Conservation (phyloP, 1,140 invertebrate genomes). For the Lerema accius region DNA sequence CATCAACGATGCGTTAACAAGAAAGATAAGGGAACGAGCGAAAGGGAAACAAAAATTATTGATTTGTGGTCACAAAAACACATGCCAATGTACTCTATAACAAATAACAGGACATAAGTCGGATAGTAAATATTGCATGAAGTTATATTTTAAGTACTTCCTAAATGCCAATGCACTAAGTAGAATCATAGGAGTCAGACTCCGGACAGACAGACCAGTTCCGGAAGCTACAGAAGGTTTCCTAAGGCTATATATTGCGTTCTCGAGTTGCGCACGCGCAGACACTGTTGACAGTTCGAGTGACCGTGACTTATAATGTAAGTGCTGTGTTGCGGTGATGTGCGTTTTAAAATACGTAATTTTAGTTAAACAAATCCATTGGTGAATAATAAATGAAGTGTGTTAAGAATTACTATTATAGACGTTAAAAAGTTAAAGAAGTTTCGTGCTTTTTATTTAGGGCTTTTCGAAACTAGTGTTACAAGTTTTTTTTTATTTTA, state of each 20-base stretch:
- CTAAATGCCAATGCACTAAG: not conserved
- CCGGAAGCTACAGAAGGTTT: slow-evolving; percentile 47
- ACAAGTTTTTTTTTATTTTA: too few relatives aligned
- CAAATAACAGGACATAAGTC: too few relatives aligned
- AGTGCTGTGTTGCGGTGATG: slow-evolving; percentile 34
- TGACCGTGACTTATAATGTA: slow-evolving; percentile 46
- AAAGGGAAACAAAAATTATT: too few relatives aligned
- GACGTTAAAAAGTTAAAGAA: too few relatives aligned
- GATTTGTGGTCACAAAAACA: too few relatives aligned
- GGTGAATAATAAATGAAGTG: not conserved
- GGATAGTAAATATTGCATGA: too few relatives aligned
- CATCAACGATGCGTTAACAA: too few relatives aligned
- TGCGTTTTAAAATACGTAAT: slow-evolving; percentile 23
- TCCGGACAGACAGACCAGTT: slow-evolving; percentile 15
- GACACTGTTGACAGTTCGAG: slow-evolving; percentile 32
- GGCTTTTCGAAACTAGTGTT: too few relatives aligned
- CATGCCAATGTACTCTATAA: too few relatives aligned
- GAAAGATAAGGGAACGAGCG: too few relatives aligned
- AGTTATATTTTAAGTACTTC: not conserved
- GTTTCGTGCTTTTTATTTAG: too few relatives aligned
- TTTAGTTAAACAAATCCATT: slow-evolving; percentile 2
- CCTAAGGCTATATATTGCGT: slow-evolving; percentile 42
- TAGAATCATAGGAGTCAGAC: not conserved
- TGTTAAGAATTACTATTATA: not conserved
- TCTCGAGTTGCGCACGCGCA: slow-evolving; percentile 40